These are phyloP conservation scores for Aculops lycopersici DNA, from an alignment of 1,140 invertebrate species.

Conservation along the genomic window DNA sequence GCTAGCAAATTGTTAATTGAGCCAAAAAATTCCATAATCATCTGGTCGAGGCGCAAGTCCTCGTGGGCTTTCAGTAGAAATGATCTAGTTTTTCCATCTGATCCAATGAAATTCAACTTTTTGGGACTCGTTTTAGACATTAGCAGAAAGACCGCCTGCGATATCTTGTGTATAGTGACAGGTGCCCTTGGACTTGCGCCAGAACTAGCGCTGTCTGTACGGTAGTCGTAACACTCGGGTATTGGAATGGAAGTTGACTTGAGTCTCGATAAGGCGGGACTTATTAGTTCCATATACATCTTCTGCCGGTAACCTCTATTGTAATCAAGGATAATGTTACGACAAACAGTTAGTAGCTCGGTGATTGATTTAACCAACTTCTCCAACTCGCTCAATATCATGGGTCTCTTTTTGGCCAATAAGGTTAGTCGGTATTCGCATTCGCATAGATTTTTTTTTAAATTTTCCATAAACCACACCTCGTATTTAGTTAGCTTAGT, in stretches of 20 bases:
- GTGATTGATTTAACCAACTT: background rate
- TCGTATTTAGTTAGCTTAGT: too few species aligned
- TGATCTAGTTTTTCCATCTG: constrained; percentile 53
- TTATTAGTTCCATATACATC: background rate
- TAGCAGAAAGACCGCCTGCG: background rate
- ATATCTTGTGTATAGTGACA: background rate
- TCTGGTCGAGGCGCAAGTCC: constrained; percentile 70
- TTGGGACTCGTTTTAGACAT: constrained; percentile 27
- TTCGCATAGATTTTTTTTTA: too few species aligned
- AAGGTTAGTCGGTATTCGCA: too few species aligned
- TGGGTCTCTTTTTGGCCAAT: too few species aligned
- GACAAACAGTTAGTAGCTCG: background rate
- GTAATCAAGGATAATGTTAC: background rate
- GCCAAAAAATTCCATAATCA: constrained; percentile 82
- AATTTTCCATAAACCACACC: too few species aligned
- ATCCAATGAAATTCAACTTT: constrained; percentile 45
- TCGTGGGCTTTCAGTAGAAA: constrained; percentile 84
- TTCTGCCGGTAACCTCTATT: background rate
- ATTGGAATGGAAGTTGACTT: background rate
- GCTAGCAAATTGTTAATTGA: constrained; percentile 68
- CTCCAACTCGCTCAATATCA: background rate
- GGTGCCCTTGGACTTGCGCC: background rate
- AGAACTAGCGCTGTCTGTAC: too few species aligned
- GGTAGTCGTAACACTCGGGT: too few species aligned
- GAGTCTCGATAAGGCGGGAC: background rate